Evolutionary conservation across 2,797 vertebrate genomes (phyloP), one percentile per base, ranked within the genome.

Genomic region (Australoheros facetus): DNA sequence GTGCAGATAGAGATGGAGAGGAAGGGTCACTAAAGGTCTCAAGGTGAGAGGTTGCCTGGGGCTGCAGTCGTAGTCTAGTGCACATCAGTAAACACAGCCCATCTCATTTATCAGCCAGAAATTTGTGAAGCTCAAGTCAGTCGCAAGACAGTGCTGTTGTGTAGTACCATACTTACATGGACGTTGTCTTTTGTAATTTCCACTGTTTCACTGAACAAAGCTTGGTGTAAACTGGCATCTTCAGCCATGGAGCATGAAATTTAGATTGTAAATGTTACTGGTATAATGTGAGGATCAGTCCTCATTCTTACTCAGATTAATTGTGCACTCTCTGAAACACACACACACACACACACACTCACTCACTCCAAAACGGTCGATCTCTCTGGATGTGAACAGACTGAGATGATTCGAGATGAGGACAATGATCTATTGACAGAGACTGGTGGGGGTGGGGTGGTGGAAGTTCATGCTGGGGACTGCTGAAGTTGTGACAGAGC

Each of bases 361-460:
- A 21, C 32, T 30, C 21, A 4, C 73, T 34, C 32, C 8, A 39
- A 73, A 42, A 53, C 78, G 7, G 60, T 85, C 17, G 78, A 89
- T 82, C 58, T 77, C 79, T 87, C 85, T 88, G 81, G 78, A 86
- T 76, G 82, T 59, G 76, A 58, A 30, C 74, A 70, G 71, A 37
- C 58, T 53, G 71, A 77, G 78, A 81, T 78, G 75, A 72, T 81
- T 86, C 42, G 12, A 74, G 76, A 74, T 5, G 28, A 71, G 85
- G 83, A 90, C 89, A 92, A 87, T 86, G 77, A 84, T 85, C 78
- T 83, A 88, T 90, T 94, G 88, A 89, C 64, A 78, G 71, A 58
- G 56, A 76, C 11, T 7, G 26, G 26, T 39, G 39, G 58, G 56
- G 75, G 57, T 17, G 82, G 83, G 51, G 69, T 13, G 75, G 78